Evolutionary conservation across 2,888 invertebrate genomes (phyloP).

Genomic region (Spilosoma lubricipeda): DNA sequence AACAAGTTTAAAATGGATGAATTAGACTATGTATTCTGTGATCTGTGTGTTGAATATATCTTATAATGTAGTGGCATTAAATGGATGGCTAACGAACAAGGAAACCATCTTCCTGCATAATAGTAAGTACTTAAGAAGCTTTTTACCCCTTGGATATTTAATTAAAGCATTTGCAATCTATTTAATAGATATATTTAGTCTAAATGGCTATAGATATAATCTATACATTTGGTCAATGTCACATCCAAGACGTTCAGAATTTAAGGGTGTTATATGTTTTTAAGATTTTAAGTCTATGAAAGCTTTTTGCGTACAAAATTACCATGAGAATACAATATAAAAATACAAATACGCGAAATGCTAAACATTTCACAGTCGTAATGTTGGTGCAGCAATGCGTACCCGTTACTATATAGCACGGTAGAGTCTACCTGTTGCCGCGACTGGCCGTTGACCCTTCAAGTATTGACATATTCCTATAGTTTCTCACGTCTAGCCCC

Average conservation of each 20-base stretch:
- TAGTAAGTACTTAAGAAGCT: not conserved
- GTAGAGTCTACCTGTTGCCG: constrained; percentile 75
- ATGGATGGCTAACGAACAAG: not conserved
- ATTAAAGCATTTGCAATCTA: too few species aligned
- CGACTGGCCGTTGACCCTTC: constrained; percentile 83
- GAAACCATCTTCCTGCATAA: not conserved
- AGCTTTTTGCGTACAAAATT: constrained; percentile 5
- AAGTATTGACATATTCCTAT: constrained; percentile 86
- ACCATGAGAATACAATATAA: constrained; percentile 18
- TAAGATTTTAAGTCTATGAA: not conserved
- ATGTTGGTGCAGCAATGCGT: constrained; percentile 47
- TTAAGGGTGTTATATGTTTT: not conserved
- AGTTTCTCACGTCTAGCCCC: constrained; percentile 83
- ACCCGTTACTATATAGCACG: constrained; percentile 75
- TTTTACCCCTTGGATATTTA: not conserved
- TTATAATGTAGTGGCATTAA: not conserved
- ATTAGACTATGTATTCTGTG: not conserved
- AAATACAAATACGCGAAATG: constrained; percentile 36
- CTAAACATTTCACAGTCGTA: constrained; percentile 50
- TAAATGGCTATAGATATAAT: too few species aligned
- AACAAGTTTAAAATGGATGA: not conserved
- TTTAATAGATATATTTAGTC: too few species aligned
- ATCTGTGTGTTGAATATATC: too few species aligned
- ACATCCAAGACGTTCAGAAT: not conserved
- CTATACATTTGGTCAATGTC: not conserved